A percentile compares a stretch with the other conserved stretches of the same genome.
These are phyloP conservation scores for Nudaria mundana DNA, from an alignment of 2,888 invertebrate species.

Conservation along the genomic window DNA sequence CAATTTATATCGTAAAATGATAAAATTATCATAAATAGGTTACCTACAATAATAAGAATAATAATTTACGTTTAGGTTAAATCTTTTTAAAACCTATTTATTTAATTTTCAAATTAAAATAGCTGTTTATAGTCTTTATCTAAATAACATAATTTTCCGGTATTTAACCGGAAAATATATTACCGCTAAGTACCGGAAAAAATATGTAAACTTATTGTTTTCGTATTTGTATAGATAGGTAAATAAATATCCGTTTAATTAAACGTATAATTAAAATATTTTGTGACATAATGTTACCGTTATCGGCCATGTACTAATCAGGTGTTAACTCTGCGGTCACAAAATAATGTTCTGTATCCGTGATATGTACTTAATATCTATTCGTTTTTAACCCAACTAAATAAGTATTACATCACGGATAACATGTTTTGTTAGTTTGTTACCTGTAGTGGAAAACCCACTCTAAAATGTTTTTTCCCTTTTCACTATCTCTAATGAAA, in stretches of 20 bases:
- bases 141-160: too few species aligned
- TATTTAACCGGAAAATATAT: background rate
- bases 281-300: background rate
- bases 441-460: background rate
- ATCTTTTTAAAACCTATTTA: too few species aligned
- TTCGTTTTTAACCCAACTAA: background rate
- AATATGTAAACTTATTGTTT: background rate
- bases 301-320: background rate
- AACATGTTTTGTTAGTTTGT: background rate
- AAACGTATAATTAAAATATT: background rate
- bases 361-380: background rate
- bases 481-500: too few species aligned
- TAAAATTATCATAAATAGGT: too few species aligned
- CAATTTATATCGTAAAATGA: too few species aligned
- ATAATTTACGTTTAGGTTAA: too few species aligned
- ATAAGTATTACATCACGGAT: constrained; percentile 2
- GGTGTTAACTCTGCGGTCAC: background rate
- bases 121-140: background rate
- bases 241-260: background rate
- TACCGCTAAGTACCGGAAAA: background rate
- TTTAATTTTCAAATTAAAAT: too few species aligned
- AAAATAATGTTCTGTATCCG: background rate
- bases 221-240: background rate
- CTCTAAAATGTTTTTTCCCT: too few species aligned
- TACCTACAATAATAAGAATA: too few species aligned